Evolutionary conservation across 2,888 invertebrate species (phyloP).

Genomic region (Cephus nigrinus): DNA sequence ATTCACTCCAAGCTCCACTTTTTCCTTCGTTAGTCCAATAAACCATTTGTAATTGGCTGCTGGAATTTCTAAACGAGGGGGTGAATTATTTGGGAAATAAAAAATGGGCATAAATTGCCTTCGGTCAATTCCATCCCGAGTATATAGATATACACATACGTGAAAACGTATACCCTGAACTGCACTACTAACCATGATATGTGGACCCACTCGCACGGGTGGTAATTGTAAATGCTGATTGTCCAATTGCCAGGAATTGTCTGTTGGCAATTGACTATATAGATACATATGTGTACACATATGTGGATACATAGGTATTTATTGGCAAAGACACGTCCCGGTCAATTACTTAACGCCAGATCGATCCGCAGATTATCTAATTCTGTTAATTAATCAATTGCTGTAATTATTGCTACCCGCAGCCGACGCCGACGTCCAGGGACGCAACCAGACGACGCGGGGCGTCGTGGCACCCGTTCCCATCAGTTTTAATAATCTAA

Average conservation of each 20-base stretch:
- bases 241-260: slow-evolving; percentile 47
- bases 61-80: too few species aligned
- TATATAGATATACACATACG: too few species aligned
- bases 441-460: background rate
- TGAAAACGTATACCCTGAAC: too few species aligned
- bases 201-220: background rate
- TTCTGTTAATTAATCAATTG: slow-evolving; percentile 63
- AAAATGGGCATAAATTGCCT: too few species aligned
- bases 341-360: slow-evolving; percentile 36
- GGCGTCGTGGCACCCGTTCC: slow-evolving; percentile 13
- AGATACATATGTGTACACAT: slow-evolving; percentile 23
- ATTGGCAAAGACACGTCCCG: slow-evolving; percentile 20
- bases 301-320: slow-evolving; percentile 11
- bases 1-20: too few species aligned
- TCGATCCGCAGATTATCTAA: slow-evolving; percentile 54
- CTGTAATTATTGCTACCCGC: slow-evolving; percentile 51
- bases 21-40: too few species aligned
- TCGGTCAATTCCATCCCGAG: too few species aligned
- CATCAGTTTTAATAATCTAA: slow-evolving; percentile 38
- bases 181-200: too few species aligned
- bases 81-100: too few species aligned
- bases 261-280: slow-evolving; percentile 10
- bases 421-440: slow-evolving; percentile 18
- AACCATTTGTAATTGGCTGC: too few species aligned
- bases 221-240: slow-evolving; percentile 43